A percentile compares a stretch with the other conserved stretches of the same genome.
Conservation (phyloP, 2,113 vertebrate species). For the Ophthalmolycus amberensis region DNA sequence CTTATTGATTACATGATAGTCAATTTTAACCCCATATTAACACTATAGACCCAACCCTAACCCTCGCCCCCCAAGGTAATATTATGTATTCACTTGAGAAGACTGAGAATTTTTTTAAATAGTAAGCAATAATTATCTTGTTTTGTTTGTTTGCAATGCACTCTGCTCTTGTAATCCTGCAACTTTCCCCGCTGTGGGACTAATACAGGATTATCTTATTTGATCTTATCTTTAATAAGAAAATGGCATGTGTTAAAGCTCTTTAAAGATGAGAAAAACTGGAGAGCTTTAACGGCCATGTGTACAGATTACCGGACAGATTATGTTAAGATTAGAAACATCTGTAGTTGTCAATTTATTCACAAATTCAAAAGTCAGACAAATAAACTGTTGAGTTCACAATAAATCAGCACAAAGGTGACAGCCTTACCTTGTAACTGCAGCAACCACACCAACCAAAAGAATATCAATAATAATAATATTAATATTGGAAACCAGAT, state of each 20-base stretch:
- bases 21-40: background rate
- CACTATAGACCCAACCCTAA: background rate
- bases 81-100: background rate
- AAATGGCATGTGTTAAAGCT: background rate
- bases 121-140: background rate
- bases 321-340: slow-evolving; percentile 20
- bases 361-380: slow-evolving; percentile 60
- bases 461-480: background rate
- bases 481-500: slow-evolving; percentile 29
- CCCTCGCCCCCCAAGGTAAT: background rate
- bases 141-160: background rate
- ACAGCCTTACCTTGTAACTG: slow-evolving; percentile 35
- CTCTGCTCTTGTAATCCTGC: background rate
- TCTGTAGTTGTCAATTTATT: slow-evolving; percentile 44
- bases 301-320: background rate
- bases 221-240: background rate
- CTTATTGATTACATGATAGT: background rate
- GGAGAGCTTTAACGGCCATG: background rate
- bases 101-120: too few relatives aligned
- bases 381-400: slow-evolving; percentile 63
- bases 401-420: slow-evolving; percentile 37
- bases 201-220: background rate
- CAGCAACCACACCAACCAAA: slow-evolving; percentile 25
- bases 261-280: background rate
- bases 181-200: background rate